A percentile compares a stretch with the other conserved stretches of the same genome.
These are phyloP conservation scores for Pseudomugil tenellus DNA, from an alignment of 2,797 vertebrate species.

Conservation along the genomic window DNA sequence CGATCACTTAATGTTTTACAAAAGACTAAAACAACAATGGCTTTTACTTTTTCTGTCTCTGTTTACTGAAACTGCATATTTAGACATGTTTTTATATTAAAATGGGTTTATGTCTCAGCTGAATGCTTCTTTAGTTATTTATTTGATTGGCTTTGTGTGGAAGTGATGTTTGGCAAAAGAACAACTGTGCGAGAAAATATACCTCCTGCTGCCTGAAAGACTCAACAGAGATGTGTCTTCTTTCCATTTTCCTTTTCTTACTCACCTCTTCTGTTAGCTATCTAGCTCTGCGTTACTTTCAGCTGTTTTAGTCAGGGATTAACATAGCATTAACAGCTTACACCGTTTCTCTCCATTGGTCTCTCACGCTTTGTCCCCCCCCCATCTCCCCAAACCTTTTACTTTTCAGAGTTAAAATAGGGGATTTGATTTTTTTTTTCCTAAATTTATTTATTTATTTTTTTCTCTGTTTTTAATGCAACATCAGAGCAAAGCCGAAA, in stretches of 20 bases:
- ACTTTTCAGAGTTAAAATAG: constrained; percentile 75
- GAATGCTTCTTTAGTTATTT: not conserved
- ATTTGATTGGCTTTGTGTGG: not conserved
- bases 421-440: constrained; percentile 71
- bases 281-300: constrained; percentile 74
- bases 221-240: constrained; percentile 24
- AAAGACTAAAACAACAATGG: not conserved
- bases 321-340: constrained; percentile 80
- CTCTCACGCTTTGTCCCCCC: constrained; percentile 45
- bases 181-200: constrained; percentile 26
- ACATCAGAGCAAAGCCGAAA: constrained; percentile 78
- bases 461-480: constrained; percentile 49
- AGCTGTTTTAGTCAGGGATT: constrained; percentile 79
- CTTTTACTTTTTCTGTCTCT: not conserved
- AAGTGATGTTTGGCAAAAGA: constrained; percentile 14
- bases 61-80: not conserved
- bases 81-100: not conserved
- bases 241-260: constrained; percentile 38
- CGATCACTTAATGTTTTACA: not conserved
- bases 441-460: not conserved
- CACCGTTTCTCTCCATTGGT: constrained; percentile 77
- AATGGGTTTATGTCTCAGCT: not conserved
- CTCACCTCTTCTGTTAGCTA: constrained; percentile 69
- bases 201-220: constrained; percentile 36
- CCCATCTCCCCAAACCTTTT: constrained; percentile 60